Evolutionary conservation across 2,888 invertebrate species (phyloP).

Genomic region (Cantharis lateralis): DNA sequence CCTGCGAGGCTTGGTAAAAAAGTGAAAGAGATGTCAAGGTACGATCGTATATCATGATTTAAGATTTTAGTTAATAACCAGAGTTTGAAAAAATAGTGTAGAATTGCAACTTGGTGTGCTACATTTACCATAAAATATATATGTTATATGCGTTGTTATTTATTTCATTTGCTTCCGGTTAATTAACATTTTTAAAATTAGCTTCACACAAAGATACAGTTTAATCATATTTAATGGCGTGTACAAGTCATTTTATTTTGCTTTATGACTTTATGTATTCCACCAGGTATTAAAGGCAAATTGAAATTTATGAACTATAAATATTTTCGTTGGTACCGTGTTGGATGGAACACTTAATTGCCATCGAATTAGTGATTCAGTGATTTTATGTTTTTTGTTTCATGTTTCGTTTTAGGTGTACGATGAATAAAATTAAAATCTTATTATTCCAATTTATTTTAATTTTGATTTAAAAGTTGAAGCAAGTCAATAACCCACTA

Average conservation of each 20-base stretch:
- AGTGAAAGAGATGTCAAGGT: conserved; percentile 37
- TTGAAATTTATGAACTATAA: neutral
- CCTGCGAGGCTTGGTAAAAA: conserved; percentile 33
- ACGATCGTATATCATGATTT: conserved; percentile 31
- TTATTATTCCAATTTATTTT: neutral
- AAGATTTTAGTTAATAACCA: conserved; percentile 24
- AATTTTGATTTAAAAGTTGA: neutral
- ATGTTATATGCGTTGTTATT: conserved; percentile 32
- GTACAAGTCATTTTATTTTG: neutral
- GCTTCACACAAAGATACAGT: neutral
- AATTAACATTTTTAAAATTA: conserved; percentile 4
- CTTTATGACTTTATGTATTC: neutral
- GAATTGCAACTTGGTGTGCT: conserved; percentile 26
- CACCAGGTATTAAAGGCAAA: neutral
- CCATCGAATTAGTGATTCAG: neutral
- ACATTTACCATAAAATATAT: conserved; percentile 28
- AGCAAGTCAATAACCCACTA: neutral
- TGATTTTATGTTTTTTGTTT: neutral
- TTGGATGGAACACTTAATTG: neutral
- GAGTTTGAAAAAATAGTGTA: conserved; percentile 14
- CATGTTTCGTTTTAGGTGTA: neutral
- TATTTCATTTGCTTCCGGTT: conserved; percentile 39
- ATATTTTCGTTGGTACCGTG: neutral
- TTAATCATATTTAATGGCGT: conserved; percentile 1
- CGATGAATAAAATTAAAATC: neutral